Percentiles rank a stretch among this genome's conserved stretches.
phyloP scores from a whole-genome alignment of 92 coral and sea anemone species.

The Hydrozoanthus gracilis region DNA sequence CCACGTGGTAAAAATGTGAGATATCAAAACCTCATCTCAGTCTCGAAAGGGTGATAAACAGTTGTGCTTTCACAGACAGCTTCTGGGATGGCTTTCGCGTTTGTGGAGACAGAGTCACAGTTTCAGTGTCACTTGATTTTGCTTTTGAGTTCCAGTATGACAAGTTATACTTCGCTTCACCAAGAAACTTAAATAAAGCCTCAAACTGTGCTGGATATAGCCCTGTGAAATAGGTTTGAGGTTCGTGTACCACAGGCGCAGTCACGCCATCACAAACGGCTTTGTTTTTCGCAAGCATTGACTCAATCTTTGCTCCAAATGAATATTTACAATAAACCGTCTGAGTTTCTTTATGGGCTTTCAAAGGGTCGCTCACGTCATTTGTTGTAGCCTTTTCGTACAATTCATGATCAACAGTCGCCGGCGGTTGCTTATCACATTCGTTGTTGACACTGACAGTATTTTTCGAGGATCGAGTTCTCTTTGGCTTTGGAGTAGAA shows the following conservation, averaged over 20 bases:
- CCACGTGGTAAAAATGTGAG: neutral
- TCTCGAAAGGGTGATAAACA: neutral
- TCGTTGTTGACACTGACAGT: constrained; percentile 14
- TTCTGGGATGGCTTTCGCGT: neutral
- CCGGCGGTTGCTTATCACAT: neutral
- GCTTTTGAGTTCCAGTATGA: neutral
- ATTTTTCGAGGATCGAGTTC: constrained; percentile 1
- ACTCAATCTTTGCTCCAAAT: neutral
- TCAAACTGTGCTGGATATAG: constrained; percentile 23
- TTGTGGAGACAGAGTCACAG: neutral
- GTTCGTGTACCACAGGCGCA: too few relatives aligned
- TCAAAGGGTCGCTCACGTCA: neutral
- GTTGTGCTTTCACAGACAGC: neutral
- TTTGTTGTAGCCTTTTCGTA: constrained; percentile 27
- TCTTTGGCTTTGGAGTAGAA: too few relatives aligned
- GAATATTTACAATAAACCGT: constrained; percentile 24
- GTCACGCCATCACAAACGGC: too few relatives aligned
- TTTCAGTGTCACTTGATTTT: neutral
- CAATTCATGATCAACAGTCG: constrained; percentile 6
- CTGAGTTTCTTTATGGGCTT: constrained; percentile 33
- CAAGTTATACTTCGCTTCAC: neutral
- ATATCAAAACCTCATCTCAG: neutral
- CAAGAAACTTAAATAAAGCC: neutral
- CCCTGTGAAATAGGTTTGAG: neutral
- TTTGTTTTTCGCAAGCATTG: neutral